phyloP scores from a whole-genome alignment of 2,888 invertebrate genomes.

The Ophion ellenae region DNA sequence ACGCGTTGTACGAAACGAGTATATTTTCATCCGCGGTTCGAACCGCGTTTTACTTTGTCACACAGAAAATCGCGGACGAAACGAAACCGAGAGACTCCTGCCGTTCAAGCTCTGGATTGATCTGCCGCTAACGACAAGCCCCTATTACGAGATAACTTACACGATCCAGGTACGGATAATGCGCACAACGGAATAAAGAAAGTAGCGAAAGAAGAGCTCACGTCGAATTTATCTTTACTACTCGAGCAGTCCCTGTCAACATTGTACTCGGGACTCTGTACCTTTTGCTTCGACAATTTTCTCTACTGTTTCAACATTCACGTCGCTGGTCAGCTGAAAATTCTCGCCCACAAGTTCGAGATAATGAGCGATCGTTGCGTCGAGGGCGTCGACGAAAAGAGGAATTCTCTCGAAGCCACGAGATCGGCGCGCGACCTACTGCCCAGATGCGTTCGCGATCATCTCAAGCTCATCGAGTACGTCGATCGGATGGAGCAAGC shows the following conservation, averaged over 20 bases:
- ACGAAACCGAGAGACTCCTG: constrained; percentile 60
- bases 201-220: not conserved
- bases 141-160: constrained; percentile 69
- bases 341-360: constrained; percentile 67
- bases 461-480: constrained; percentile 65
- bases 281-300: constrained; percentile 73
- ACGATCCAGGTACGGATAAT: constrained; percentile 59
- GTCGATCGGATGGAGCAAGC: constrained; percentile 65
- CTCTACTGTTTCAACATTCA: constrained; percentile 66
- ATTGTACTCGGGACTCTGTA: constrained; percentile 60
- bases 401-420: constrained; percentile 6
- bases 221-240: not conserved
- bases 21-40: not conserved
- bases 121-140: constrained; percentile 61
- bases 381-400: constrained; percentile 9
- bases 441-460: constrained; percentile 66
- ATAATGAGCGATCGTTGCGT: constrained; percentile 43
- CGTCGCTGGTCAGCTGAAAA: constrained; percentile 56
- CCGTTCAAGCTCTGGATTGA: constrained; percentile 65
- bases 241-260: constrained; percentile 33
- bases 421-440: constrained; percentile 52
- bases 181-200: not conserved
- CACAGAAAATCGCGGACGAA: constrained; percentile 63
- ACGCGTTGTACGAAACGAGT: too few species aligned
- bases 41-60: not conserved